phyloP scores from a whole-genome alignment of 2,113 vertebrate genomes.

The Nesoenas mayeri region DNA sequence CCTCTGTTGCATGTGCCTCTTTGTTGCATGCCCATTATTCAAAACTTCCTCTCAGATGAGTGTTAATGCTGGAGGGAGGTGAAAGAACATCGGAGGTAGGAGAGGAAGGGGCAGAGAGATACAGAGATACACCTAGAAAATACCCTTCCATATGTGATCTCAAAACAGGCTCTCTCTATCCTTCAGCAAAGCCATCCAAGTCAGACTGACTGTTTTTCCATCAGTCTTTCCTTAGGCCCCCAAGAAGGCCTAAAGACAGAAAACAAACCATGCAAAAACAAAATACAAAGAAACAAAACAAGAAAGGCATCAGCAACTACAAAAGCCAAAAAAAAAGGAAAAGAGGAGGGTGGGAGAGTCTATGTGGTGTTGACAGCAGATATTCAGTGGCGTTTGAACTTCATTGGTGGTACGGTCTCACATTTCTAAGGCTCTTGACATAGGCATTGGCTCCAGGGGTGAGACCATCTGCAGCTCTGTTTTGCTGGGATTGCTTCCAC shows the following conservation, averaged over 20 bases:
- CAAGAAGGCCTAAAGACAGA: background rate
- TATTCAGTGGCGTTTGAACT: background rate
- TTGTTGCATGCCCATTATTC: background rate
- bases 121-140: background rate
- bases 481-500: slow-evolving; percentile 46
- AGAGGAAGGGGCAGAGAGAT: background rate
- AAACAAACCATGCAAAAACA: background rate
- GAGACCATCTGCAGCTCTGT: slow-evolving; percentile 37
- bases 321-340: background rate
- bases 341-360: background rate
- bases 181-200: background rate
- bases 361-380: background rate
- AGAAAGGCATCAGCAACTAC: background rate
- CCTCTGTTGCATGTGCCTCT: background rate
- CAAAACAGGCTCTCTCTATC: background rate
- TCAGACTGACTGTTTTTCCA: background rate
- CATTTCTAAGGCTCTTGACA: slow-evolving; percentile 52
- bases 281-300: background rate
- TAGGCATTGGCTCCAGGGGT: slow-evolving; percentile 21
- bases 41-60: background rate
- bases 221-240: background rate
- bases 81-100: background rate
- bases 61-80: background rate
- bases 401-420: slow-evolving; percentile 45
- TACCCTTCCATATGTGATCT: background rate